These are phyloP conservation scores for Vesta saturnalis DNA, from an alignment of 2,888 invertebrate species.

Conservation along the genomic window DNA sequence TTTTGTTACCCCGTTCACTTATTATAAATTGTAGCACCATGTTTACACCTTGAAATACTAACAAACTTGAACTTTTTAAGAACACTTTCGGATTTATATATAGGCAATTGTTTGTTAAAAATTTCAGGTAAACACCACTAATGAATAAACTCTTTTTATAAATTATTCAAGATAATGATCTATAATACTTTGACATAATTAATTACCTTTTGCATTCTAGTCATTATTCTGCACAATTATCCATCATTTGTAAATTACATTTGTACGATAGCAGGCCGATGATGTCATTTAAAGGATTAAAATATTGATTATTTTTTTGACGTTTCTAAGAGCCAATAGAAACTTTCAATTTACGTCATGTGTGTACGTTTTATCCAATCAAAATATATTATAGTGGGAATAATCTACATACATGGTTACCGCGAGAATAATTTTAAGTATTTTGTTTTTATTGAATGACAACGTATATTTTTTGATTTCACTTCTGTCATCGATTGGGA, in stretches of 20 bases:
- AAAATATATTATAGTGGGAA: no score
- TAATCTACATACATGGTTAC: no score
- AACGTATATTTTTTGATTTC: no score
- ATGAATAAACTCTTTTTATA: neutral
- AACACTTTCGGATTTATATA: neutral
- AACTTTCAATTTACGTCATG: no score
- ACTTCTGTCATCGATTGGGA: no score
- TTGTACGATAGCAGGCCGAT: neutral
- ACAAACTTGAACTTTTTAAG: constrained; percentile 1
- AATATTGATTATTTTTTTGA: neutral
- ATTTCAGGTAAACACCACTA: neutral
- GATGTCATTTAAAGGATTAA: neutral
- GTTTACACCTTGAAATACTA: constrained; percentile 6
- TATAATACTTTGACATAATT: neutral
- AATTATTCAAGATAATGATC: neutral
- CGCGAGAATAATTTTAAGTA: no score
- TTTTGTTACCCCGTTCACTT: constrained; percentile 6
- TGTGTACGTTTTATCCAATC: no score
- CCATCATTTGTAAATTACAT: neutral
- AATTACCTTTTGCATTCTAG: neutral
- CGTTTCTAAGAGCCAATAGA: no score
- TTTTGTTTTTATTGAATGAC: no score
- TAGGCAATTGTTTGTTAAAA: neutral
- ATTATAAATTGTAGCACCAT: neutral
- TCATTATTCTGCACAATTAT: neutral